Conservation (phyloP, 2,113 vertebrate genomes). For the Engraulis encrasicolus region DNA sequence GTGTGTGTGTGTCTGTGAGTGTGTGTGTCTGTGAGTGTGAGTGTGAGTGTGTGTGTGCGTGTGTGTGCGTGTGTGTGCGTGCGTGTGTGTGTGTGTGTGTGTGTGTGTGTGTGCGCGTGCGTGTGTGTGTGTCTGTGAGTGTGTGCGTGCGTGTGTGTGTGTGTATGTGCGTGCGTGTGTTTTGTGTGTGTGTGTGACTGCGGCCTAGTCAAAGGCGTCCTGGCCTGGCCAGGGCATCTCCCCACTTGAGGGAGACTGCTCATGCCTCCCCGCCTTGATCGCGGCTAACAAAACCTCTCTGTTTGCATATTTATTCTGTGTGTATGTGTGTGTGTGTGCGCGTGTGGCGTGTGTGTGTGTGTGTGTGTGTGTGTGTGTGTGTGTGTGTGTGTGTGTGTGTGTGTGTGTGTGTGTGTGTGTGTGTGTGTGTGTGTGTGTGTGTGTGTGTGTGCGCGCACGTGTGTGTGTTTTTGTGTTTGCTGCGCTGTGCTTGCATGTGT, state of each 20-base stretch:
- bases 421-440: background rate
- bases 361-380: background rate
- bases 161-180: slow-evolving; percentile 43
- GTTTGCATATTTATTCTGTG: background rate
- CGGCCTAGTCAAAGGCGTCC: background rate
- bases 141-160: no score
- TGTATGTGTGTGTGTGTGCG: background rate
- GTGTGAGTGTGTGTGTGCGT: no score
- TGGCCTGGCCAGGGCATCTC: background rate
- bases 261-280: background rate
- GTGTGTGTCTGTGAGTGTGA: no score
- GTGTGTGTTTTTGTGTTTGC: background rate
- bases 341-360: no score
- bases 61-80: no score
- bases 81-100: no score
- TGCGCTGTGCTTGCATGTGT: background rate
- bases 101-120: no score
- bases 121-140: no score
- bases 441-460: background rate
- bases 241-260: background rate
- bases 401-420: background rate
- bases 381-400: background rate
- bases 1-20: no score
- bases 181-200: slow-evolving; percentile 36
- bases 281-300: background rate